phyloP scores from a whole-genome alignment of 2,888 invertebrate species.

The Liopterus haemorrhoidalis region DNA sequence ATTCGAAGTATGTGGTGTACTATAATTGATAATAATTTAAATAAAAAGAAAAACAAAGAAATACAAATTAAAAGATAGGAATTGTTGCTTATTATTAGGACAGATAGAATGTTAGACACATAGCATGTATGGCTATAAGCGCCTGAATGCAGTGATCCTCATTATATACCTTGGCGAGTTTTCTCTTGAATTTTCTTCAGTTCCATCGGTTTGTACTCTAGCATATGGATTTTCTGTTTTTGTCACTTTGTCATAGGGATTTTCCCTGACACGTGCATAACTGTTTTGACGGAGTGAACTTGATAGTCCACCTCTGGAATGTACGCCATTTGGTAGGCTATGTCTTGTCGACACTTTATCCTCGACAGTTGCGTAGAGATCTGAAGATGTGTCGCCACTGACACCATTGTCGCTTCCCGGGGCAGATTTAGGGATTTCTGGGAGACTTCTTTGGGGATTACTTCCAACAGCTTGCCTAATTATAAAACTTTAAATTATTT shows the following conservation, averaged over 20 bases:
- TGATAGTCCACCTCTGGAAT: slow-evolving; percentile 50
- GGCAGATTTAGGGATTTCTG: slow-evolving; percentile 71
- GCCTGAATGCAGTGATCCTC: too few species aligned
- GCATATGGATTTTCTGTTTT: slow-evolving; percentile 64
- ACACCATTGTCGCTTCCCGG: slow-evolving; percentile 44
- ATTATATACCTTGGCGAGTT: slow-evolving; percentile 28
- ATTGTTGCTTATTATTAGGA: slow-evolving; percentile 6
- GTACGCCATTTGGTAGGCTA: slow-evolving; percentile 39
- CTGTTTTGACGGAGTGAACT: slow-evolving; percentile 57
- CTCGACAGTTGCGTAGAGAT: slow-evolving; percentile 78
- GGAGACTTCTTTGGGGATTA: slow-evolving; percentile 69
- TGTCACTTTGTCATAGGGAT: slow-evolving; percentile 56
- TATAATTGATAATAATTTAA: slow-evolving; percentile 34
- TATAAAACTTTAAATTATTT: too few species aligned
- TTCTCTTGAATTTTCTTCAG: slow-evolving; percentile 33
- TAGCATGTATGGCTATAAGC: too few species aligned
- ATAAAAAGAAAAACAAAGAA: slow-evolving; percentile 10
- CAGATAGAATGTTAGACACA: too few species aligned
- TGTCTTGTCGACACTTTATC: slow-evolving; percentile 48
- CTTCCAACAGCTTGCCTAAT: slow-evolving; percentile 46
- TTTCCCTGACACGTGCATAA: slow-evolving; percentile 61
- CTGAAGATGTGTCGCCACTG: slow-evolving; percentile 70
- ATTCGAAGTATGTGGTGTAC: slow-evolving; percentile 37
- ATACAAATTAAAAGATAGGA: neutral
- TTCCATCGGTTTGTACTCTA: slow-evolving; percentile 55